Conservation (phyloP, 1,140 invertebrate genomes). For the Rhopalosiphum padi region DNA sequence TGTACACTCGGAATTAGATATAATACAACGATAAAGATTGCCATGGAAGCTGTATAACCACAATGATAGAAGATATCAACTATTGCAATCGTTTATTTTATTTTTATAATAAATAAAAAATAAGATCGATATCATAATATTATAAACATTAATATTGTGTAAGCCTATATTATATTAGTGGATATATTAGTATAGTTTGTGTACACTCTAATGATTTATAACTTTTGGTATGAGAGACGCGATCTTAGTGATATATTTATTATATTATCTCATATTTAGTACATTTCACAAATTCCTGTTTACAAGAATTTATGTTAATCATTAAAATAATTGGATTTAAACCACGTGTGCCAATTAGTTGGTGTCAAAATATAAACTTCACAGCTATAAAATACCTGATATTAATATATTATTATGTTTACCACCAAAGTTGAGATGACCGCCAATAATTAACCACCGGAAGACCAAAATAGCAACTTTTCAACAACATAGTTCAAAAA, state of each 20-base stretch:
- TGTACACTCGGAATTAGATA: no score
- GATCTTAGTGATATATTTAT: background rate
- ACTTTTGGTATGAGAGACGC: background rate
- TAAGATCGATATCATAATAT: no score
- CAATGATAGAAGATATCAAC: no score
- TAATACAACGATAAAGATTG: no score
- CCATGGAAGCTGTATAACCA: no score
- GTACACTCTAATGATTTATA: background rate
- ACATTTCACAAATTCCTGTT: background rate
- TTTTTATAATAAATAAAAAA: no score
- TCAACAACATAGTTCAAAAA: background rate
- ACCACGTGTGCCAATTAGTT: background rate
- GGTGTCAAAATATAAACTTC: background rate
- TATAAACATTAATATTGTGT: no score
- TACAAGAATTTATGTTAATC: background rate
- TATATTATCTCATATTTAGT: background rate
- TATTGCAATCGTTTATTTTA: no score
- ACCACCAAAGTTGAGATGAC: background rate
- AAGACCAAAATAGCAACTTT: background rate
- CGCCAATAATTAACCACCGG: background rate
- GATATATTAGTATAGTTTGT: background rate
- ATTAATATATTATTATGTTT: background rate
- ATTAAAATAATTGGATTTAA: background rate
- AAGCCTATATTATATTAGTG: no score
- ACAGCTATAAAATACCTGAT: background rate